A percentile compares a stretch with the other conserved stretches of the same genome.
phyloP scores from a whole-genome alignment of 2,888 invertebrate species.

The Plemyria rubiginata region DNA sequence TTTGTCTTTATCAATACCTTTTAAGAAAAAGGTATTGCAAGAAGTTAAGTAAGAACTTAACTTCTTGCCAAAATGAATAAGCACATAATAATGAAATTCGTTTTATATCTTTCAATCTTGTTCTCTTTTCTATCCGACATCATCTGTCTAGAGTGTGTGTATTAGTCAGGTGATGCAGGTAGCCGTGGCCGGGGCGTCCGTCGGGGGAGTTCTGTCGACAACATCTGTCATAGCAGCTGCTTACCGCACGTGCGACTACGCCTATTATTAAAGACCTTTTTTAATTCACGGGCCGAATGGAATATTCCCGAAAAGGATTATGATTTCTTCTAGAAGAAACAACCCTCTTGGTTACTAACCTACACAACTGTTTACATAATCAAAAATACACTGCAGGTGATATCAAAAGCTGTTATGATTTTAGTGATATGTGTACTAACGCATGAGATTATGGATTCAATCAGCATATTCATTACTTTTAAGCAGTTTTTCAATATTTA shows the following conservation, averaged over 20 bases:
- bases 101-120: constrained; percentile 22
- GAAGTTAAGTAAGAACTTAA: too few relatives aligned
- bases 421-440: background rate
- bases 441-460: constrained; percentile 2
- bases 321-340: constrained; percentile 19
- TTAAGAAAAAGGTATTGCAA: too few relatives aligned
- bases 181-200: constrained; percentile 49
- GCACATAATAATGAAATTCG: constrained; percentile 5
- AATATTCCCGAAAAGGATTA: constrained; percentile 51
- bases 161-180: constrained; percentile 69
- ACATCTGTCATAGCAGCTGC: constrained; percentile 83
- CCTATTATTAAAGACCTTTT: constrained; percentile 77
- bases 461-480: constrained; percentile 13
- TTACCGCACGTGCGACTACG: constrained; percentile 77
- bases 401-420: background rate
- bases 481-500: constrained; percentile 16
- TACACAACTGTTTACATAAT: background rate
- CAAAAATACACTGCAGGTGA: background rate
- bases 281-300: constrained; percentile 59
- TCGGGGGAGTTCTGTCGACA: constrained; percentile 66
- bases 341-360: constrained; percentile 8
- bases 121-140: constrained; percentile 25
- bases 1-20: background rate
- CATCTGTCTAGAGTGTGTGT: constrained; percentile 18
- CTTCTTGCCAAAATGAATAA: background rate